These are phyloP conservation scores for Melanotus villosus DNA, from an alignment of 2,888 invertebrate species.

Conservation along the genomic window DNA sequence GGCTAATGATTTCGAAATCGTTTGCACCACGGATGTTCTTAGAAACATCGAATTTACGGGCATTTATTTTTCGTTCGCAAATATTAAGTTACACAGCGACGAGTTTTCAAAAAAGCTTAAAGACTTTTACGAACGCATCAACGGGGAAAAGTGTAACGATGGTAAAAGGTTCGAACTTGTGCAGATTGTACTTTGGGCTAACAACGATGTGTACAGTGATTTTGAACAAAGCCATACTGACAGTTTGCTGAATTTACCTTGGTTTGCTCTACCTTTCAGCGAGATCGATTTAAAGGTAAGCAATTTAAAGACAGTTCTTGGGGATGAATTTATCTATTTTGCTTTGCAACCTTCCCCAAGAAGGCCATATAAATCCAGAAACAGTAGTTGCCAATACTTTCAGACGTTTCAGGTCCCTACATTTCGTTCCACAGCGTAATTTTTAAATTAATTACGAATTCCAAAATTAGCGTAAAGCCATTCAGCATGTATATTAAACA, in stretches of 20 bases:
- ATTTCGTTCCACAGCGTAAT: no score
- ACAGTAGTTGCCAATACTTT: no score
- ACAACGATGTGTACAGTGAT: slow-evolving; percentile 76
- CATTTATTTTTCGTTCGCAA: slow-evolving; percentile 80
- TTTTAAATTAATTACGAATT: no score
- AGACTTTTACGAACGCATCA: slow-evolving; percentile 71
- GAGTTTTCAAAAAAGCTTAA: slow-evolving; percentile 77
- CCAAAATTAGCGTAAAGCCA: no score
- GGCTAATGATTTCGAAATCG: slow-evolving; percentile 69
- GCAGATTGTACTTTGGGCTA: slow-evolving; percentile 80
- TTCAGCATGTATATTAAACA: no score
- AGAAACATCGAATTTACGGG: slow-evolving; percentile 73
- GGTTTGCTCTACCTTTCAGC: slow-evolving; percentile 80
- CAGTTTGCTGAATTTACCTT: slow-evolving; percentile 76
- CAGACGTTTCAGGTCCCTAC: no score
- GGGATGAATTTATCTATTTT: no score
- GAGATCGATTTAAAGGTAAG: slow-evolving; percentile 80
- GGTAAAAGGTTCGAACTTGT: slow-evolving; percentile 73
- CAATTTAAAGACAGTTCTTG: neutral
- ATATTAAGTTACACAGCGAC: slow-evolving; percentile 78
- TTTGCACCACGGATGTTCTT: slow-evolving; percentile 70
- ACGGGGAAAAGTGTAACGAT: slow-evolving; percentile 57
- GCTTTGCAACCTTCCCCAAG: no score
- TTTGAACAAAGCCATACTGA: slow-evolving; percentile 76
- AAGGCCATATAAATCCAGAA: no score